phyloP scores from a whole-genome alignment of 2,888 invertebrate genomes.

The Spisula subtruncata region DNA sequence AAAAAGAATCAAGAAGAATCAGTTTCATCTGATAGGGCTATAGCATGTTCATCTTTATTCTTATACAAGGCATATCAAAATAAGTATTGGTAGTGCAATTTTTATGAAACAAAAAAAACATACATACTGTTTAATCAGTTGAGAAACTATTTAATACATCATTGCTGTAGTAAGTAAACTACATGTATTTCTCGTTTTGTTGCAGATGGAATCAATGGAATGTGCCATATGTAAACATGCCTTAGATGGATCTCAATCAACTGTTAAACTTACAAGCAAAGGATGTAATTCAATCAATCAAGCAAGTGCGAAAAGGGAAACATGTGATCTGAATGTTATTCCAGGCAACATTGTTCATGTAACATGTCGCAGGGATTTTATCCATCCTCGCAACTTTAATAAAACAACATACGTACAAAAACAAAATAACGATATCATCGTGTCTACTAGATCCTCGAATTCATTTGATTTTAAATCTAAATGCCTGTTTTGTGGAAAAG shows the following conservation, averaged over 20 bases:
- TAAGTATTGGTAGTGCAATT: no score
- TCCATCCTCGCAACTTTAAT: neutral
- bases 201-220: no score
- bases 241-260: neutral
- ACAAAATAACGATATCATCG: neutral
- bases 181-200: no score
- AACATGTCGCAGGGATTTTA: neutral
- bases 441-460: neutral
- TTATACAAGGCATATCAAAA: no score
- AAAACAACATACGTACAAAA: neutral
- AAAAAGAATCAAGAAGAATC: no score
- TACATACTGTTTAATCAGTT: no score
- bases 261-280: neutral
- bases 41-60: no score
- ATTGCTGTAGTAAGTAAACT: no score
- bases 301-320: neutral
- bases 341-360: neutral
- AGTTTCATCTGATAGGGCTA: no score
- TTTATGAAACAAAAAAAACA: no score
- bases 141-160: no score
- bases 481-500: constrained; percentile 33
- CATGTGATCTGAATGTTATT: neutral
- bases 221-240: no score
- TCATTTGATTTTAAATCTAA: constrained; percentile 26
- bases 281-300: constrained; percentile 26